Evolutionary conservation across 2,888 invertebrate species (phyloP).

Genomic region (Ligdia adustata): DNA sequence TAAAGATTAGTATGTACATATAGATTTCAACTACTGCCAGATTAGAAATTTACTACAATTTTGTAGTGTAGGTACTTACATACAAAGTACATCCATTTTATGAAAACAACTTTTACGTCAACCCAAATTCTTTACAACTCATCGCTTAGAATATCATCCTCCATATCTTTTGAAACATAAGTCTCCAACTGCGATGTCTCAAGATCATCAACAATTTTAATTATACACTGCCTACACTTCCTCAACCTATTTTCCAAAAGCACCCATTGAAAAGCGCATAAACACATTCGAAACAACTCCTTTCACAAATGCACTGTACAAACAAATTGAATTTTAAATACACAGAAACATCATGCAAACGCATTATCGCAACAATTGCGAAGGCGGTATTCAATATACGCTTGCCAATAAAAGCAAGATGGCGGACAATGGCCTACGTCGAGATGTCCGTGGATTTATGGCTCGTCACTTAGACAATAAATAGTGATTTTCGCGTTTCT

Average conservation of each 20-base stretch:
- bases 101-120: too few species aligned
- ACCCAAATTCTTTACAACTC: too few species aligned
- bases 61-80: too few species aligned
- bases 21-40: too few species aligned
- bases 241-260: not conserved
- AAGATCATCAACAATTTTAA: not conserved
- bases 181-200: not conserved
- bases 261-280: constrained; percentile 2
- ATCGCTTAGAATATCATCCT: too few species aligned
- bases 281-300: constrained; percentile 6
- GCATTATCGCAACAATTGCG: constrained; percentile 35
- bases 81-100: too few species aligned
- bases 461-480: constrained; percentile 80
- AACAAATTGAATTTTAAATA: constrained; percentile 41
- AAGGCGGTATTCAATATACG: constrained; percentile 40
- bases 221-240: not conserved
- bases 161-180: not conserved
- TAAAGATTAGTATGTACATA: too few species aligned
- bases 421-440: constrained; percentile 63
- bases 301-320: constrained; percentile 10
- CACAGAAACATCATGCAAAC: constrained; percentile 26
- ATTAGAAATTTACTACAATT: too few species aligned
- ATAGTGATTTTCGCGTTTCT: constrained; percentile 80
- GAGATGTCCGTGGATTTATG: constrained; percentile 70
- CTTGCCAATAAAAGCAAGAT: constrained; percentile 36